Evolutionary conservation across 1,140 invertebrate genomes (phyloP).

Genomic region (Pomacea maculata): DNA sequence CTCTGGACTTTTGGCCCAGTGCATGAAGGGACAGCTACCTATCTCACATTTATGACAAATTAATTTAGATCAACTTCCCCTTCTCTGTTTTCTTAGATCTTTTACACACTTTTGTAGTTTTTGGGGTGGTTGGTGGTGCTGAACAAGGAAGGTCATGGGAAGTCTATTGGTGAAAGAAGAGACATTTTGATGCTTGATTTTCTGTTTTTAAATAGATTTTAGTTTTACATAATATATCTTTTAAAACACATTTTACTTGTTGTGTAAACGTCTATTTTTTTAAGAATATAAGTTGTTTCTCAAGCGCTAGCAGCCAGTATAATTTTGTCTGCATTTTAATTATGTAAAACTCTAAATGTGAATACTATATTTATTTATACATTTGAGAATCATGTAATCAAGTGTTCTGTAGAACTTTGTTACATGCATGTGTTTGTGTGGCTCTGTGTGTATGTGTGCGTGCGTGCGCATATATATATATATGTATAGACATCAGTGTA

Average conservation of each 20-base stretch:
- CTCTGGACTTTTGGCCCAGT: too few relatives aligned
- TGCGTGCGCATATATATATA: neutral
- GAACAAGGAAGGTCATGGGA: too few relatives aligned
- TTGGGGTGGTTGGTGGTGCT: neutral
- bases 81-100: neutral
- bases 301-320: neutral
- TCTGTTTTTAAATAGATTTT: neutral
- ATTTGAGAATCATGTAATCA: conserved; percentile 2
- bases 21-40: too few relatives aligned
- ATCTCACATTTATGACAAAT: too few relatives aligned
- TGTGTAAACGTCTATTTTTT: neutral
- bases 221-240: neutral
- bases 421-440: neutral
- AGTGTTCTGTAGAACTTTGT: neutral
- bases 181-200: too few relatives aligned
- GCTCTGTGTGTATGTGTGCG: neutral
- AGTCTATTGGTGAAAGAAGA: too few relatives aligned
- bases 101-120: neutral
- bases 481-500: neutral
- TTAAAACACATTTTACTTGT: neutral
- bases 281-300: neutral
- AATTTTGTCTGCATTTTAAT: neutral
- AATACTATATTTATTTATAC: neutral
- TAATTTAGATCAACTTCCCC: neutral
- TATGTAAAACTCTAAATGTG: neutral